These are phyloP conservation scores for Carpatolechia fugitivella DNA, from an alignment of 2,888 invertebrate species.

Conservation along the genomic window DNA sequence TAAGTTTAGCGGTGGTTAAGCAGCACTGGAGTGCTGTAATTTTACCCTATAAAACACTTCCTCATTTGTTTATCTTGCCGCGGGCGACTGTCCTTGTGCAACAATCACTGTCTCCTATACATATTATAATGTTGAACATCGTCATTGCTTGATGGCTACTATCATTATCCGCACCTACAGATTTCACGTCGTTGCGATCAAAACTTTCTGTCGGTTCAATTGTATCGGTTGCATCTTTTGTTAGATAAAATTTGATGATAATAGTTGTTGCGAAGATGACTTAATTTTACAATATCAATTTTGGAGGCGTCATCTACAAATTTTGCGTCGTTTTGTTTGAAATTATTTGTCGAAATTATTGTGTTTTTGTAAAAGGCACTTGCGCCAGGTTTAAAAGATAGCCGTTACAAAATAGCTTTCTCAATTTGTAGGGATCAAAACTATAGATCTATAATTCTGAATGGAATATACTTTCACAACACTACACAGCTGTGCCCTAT, in stretches of 20 bases:
- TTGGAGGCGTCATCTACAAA: not conserved
- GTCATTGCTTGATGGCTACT: not conserved
- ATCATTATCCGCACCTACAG: not conserved
- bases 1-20: not conserved
- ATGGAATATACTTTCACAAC: no score
- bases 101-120: not conserved
- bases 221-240: not conserved
- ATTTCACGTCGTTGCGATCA: not conserved
- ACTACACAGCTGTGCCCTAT: no score
- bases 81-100: not conserved
- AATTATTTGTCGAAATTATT: no score
- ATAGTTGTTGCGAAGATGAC: not conserved
- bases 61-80: conserved; percentile 13
- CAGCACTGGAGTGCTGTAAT: not conserved
- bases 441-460: no score
- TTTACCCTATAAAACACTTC: conserved; percentile 13
- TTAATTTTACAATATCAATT: not conserved
- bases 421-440: no score
- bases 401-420: no score
- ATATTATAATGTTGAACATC: not conserved
- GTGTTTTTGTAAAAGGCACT: no score
- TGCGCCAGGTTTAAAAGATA: no score
- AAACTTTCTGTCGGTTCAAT: not conserved
- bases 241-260: not conserved
- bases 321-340: not conserved